Percentiles rank a stretch among this genome's conserved stretches.
These are phyloP conservation scores for Sisor rabdophorus DNA, from an alignment of 2,113 vertebrate species.

Conservation along the genomic window DNA sequence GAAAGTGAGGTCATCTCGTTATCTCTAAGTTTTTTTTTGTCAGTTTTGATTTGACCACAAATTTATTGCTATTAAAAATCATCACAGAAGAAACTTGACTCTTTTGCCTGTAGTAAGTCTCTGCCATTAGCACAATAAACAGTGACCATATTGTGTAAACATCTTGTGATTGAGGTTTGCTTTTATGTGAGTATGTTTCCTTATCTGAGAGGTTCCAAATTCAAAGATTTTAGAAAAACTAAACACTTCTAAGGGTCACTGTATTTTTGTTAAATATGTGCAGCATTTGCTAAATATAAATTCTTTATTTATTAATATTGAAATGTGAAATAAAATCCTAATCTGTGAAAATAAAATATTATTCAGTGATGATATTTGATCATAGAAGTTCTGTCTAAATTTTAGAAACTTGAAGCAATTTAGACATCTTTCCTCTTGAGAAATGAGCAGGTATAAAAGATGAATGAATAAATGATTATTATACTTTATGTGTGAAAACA, in stretches of 20 bases:
- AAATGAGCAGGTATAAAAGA: too few species aligned
- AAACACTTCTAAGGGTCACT: background rate
- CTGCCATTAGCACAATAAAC: background rate
- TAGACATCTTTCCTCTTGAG: background rate
- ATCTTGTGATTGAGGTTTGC: conserved; percentile 17
- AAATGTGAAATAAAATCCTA: too few species aligned
- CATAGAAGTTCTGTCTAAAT: background rate
- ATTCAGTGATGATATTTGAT: background rate
- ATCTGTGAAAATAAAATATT: background rate
- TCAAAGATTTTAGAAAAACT: background rate
- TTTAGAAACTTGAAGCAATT: background rate
- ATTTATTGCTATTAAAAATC: background rate
- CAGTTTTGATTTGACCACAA: background rate
- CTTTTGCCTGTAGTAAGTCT: conserved; percentile 13
- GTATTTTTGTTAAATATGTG: too few species aligned
- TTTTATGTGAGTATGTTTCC: conserved; percentile 9
- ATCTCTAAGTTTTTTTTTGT: background rate
- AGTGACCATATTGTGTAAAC: conserved; percentile 18
- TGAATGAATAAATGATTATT: too few species aligned
- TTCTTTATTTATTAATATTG: too few species aligned
- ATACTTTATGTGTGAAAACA: too few species aligned
- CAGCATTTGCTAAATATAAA: background rate
- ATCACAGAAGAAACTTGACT: background rate
- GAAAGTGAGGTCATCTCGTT: background rate
- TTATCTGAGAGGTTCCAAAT: background rate